Percentiles rank a stretch among this genome's conserved stretches.
Conservation (phyloP, 2,797 vertebrate species). For the Ctenochaetus hawaiiensis region DNA sequence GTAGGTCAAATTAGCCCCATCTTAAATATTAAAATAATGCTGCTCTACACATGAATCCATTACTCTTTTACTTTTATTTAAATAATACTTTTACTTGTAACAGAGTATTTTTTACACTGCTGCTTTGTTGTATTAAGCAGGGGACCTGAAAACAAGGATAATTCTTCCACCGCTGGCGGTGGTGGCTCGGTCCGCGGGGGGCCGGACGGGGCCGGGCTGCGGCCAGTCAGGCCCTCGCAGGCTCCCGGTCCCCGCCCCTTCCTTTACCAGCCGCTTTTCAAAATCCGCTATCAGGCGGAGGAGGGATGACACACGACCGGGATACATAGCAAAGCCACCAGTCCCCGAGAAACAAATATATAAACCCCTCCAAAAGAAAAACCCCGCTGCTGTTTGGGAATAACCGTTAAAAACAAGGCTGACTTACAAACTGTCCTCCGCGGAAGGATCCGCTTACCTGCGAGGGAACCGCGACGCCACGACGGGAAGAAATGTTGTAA, state of each 20-base stretch:
- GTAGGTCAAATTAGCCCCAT: too few species aligned
- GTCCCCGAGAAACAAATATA: neutral
- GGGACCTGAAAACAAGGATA: too few species aligned
- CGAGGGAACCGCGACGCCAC: neutral
- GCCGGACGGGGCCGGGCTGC: conserved; percentile 16
- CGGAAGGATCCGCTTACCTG: neutral
- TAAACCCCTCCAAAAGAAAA: too few species aligned
- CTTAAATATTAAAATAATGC: too few species aligned
- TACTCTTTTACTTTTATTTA: neutral
- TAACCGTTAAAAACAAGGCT: neutral
- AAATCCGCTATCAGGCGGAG: conserved; percentile 69
- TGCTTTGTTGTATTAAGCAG: too few species aligned
- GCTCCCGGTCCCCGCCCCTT: conserved; percentile 80
- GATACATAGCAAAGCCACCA: conserved; percentile 39
- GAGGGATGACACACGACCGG: conserved; percentile 31
- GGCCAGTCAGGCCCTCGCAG: conserved; percentile 21
- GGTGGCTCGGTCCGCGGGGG: too few species aligned
- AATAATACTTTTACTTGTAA: neutral
- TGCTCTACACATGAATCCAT: neutral
- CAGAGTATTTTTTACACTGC: neutral
- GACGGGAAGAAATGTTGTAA: conserved; percentile 40
- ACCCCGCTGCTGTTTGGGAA: neutral
- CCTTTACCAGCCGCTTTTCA: conserved; percentile 81
- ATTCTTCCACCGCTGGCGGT: too few species aligned
- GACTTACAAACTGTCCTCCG: too few species aligned